Evolutionary conservation across 2,888 invertebrate species (phyloP).

Genomic region (Villa cingulata): DNA sequence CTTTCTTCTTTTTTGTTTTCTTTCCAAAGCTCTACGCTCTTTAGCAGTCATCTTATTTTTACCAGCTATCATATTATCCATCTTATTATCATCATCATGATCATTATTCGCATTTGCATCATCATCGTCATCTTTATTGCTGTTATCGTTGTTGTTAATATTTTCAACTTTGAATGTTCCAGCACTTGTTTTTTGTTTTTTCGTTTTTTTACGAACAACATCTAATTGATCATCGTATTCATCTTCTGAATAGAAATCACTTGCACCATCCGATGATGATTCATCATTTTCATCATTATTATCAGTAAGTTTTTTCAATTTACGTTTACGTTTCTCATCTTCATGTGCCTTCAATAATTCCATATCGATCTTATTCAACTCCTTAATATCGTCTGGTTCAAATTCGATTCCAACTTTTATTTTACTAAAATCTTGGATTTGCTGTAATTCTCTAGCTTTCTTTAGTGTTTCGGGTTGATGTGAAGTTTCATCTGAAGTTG

Average conservation of each 20-base stretch:
- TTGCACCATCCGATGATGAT: slow-evolving; percentile 46
- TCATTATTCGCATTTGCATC: slow-evolving; percentile 65
- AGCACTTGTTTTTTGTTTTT: slow-evolving; percentile 33
- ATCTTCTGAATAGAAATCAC: slow-evolving; percentile 54
- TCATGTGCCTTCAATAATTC: slow-evolving; percentile 43
- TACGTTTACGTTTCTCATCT: slow-evolving; percentile 26
- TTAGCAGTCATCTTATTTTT: slow-evolving; percentile 57
- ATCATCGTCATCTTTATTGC: slow-evolving; percentile 20
- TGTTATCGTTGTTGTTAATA: slow-evolving; percentile 37
- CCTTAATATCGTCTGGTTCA: slow-evolving; percentile 43
- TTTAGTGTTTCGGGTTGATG: slow-evolving; percentile 36
- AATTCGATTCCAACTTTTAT: slow-evolving; percentile 62
- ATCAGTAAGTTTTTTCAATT: slow-evolving; percentile 26
- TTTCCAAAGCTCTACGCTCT: slow-evolving; percentile 58
- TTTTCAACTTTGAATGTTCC: slow-evolving; percentile 43
- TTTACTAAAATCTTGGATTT: slow-evolving; percentile 68
- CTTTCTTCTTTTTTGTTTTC: slow-evolving; percentile 62
- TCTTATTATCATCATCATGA: slow-evolving; percentile 13
- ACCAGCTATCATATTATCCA: slow-evolving; percentile 18
- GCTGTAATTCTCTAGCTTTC: slow-evolving; percentile 34
- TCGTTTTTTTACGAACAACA: slow-evolving; percentile 27
- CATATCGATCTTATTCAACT: slow-evolving; percentile 39
- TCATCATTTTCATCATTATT: slow-evolving; percentile 29
- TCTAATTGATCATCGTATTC: slow-evolving; percentile 40
- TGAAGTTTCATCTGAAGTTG: slow-evolving; percentile 22